Percentiles rank a stretch among this genome's conserved stretches.
phyloP scores from a whole-genome alignment of 1,140 invertebrate genomes.

The Onthophagus taurus region DNA sequence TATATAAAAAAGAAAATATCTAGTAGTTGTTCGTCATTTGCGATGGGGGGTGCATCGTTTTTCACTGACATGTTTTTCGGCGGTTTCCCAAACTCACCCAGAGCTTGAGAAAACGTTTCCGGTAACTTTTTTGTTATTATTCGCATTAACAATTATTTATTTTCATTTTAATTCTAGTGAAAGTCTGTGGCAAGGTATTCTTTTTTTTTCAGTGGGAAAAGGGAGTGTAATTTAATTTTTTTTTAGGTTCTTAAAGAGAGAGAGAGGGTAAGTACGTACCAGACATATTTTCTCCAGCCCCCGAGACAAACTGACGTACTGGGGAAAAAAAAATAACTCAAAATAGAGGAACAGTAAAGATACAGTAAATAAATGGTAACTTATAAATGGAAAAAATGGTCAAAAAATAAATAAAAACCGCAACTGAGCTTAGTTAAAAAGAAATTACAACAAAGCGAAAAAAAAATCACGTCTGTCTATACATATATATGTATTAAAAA shows the following conservation, averaged over 20 bases:
- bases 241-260: conserved; percentile 18
- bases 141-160: no score
- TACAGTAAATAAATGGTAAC: no score
- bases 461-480: no score
- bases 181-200: conserved; percentile 1
- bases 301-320: conserved; percentile 63
- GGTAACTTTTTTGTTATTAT: no score
- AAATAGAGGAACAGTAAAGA: conserved; percentile 39
- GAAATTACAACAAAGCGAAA: no score
- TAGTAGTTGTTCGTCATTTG: conserved; percentile 34
- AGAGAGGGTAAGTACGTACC: conserved; percentile 48
- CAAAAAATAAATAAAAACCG: no score
- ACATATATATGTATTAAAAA: no score
- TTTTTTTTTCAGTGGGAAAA: conserved; percentile 27
- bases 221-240: conserved; percentile 30
- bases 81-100: neutral
- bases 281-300: conserved; percentile 59
- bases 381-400: no score
- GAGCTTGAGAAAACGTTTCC: no score
- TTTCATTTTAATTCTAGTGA: neutral
- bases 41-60: conserved; percentile 24
- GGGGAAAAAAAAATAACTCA: conserved; percentile 49
- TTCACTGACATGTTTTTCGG: conserved; percentile 6
- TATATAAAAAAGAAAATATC: neutral
- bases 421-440: no score